Base-by-base conservation (phyloP, 2,888 invertebrate species). In the Watsonalla cultraria region DNA sequence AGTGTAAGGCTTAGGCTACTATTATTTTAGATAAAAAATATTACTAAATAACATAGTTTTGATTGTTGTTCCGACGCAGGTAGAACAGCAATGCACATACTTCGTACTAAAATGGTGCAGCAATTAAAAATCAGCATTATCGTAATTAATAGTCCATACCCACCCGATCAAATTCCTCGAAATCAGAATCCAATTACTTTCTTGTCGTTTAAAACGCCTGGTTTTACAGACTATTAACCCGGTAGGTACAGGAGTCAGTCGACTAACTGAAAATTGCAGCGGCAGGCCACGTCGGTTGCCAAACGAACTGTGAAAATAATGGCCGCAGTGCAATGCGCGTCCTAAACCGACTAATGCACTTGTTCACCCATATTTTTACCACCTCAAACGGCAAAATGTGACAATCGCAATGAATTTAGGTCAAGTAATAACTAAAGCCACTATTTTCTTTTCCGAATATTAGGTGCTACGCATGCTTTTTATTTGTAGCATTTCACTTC, bases 251-350 rank as follows among this genome's bases (percentile, higher is more conserved):
- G 61, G 66, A 70, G 62, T 68, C 64, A 66, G 62, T 65, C 67
- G 67, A 66, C 66, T 72, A 70, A 76, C 72, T 67, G 70, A 70
- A 76, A 74, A 74, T 75, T 72, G 71, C 74, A 65, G 68, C 52
- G 52, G 66, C 65, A 60, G 64, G 64, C 66, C 66, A 70, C 64
- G 61, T 62, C 64, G 61, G 65, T 62, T 70, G 72, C 72, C 74
- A 83, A 86, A 81, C 83, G 77, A 82, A 84, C 80, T 84, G 86
- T 85, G 79, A 87, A 87, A 87, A 84, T 85, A 87, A 86, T 86
- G 84, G 80, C 61, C 69, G 66, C 64, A 65, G 63, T 62, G 76
- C 74, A 74, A 74, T 72, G 76, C 72, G 69, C 78, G 76, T 71
- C 79, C 81, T 78, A 81, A 82, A 82, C 83, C 82, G 80, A 74